Conservation (phyloP, 30 jellyfish, hydroid and myxozoan species). For the Chrysaora quinquecirrha region DNA sequence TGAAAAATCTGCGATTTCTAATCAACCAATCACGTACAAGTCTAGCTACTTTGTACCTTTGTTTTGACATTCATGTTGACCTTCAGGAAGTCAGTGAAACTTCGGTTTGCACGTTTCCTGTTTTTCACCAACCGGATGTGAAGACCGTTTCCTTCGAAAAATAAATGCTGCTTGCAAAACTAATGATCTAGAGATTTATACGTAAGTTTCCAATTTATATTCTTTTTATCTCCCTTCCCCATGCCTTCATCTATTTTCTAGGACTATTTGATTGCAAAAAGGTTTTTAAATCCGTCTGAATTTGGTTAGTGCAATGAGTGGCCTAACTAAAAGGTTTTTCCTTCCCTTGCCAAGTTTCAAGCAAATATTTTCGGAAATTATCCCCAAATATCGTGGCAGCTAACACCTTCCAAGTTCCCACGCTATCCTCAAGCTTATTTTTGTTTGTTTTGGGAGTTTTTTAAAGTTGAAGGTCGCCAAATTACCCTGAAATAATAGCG, state of each 20-base stretch:
- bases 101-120: constrained; percentile 46
- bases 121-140: constrained; percentile 59
- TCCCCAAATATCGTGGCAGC: too few species aligned
- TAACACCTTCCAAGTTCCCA: too few species aligned
- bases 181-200: neutral
- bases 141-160: constrained; percentile 44
- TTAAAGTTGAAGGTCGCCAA: too few species aligned
- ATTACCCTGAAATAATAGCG: too few species aligned
- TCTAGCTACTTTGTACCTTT: constrained; percentile 25
- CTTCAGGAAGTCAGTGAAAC: constrained; percentile 62
- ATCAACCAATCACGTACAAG: neutral
- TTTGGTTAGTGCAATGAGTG: too few species aligned
- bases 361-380: too few species aligned
- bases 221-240: neutral
- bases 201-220: neutral
- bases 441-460: too few species aligned
- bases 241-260: neutral
- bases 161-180: neutral
- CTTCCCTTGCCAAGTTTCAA: too few species aligned
- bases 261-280: neutral
- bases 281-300: neutral
- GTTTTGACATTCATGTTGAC: constrained; percentile 3
- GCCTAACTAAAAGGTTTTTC: too few species aligned
- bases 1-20: too few species aligned
- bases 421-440: too few species aligned